A percentile compares a stretch with the other conserved stretches of the same genome.
phyloP scores from a whole-genome alignment of 2,888 invertebrate species.

The Hirtodrosophila duncani region DNA sequence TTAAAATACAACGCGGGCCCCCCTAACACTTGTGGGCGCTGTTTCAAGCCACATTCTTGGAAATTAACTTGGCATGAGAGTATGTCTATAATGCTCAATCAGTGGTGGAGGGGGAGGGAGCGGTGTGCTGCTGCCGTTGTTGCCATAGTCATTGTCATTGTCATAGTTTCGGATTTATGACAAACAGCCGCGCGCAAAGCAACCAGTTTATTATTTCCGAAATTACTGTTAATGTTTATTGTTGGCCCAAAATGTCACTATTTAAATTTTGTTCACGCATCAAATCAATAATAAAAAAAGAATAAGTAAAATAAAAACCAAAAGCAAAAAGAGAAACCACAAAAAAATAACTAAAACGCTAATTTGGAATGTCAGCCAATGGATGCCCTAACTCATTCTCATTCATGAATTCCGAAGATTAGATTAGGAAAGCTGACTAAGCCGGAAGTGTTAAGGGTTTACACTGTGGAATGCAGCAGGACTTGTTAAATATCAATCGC shows the following conservation, averaged over 20 bases:
- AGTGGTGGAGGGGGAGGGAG: no score
- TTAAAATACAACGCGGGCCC: background rate
- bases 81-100: no score
- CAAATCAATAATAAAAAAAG: constrained; percentile 66
- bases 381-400: constrained; percentile 56
- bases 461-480: no score
- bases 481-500: no score
- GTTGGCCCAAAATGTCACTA: constrained; percentile 68
- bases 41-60: no score
- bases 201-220: constrained; percentile 73
- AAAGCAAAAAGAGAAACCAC: constrained; percentile 50
- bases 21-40: constrained; percentile 15
- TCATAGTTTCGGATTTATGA: constrained; percentile 59
- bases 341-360: constrained; percentile 6
- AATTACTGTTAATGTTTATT: constrained; percentile 72
- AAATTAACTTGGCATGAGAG: constrained; percentile 40
- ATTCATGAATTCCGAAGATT: constrained; percentile 7
- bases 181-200: constrained; percentile 49
- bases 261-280: constrained; percentile 70
- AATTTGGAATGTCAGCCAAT: constrained; percentile 1
- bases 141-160: constrained; percentile 34
- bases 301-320: constrained; percentile 23
- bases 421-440: constrained; percentile 5
- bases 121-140: constrained; percentile 17
- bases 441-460: no score